A percentile compares a stretch with the other conserved stretches of the same genome.
These are phyloP conservation scores for Yponomeuta evonymella DNA, from an alignment of 2,888 invertebrate genomes.

Conservation along the genomic window DNA sequence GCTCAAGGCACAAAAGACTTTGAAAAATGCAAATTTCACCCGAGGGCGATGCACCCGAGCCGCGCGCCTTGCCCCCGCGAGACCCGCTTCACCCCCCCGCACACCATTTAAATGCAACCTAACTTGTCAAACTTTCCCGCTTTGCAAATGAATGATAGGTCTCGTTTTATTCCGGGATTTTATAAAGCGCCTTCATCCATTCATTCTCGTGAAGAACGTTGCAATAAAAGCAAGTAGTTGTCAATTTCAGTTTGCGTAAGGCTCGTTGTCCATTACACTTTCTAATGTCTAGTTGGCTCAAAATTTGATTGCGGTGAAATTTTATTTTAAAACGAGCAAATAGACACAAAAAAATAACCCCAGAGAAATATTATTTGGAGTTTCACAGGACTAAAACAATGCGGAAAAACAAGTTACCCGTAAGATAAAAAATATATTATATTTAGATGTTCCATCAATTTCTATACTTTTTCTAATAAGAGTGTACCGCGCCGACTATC, in stretches of 20 bases:
- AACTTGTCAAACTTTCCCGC: constrained; percentile 59
- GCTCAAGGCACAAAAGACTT: constrained; percentile 32
- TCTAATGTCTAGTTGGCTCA: no score
- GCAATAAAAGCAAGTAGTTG: background rate
- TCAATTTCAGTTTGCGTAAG: background rate
- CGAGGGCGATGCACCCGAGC: constrained; percentile 28
- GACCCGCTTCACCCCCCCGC: constrained; percentile 27
- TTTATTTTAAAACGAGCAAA: no score
- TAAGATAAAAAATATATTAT: no score
- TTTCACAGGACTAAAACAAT: no score
- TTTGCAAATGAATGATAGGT: constrained; percentile 53
- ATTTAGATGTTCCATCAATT: no score
- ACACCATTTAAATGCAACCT: constrained; percentile 60
- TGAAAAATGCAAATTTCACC: constrained; percentile 55
- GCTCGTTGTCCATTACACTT: no score
- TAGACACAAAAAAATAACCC: no score
- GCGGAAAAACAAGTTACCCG: no score
- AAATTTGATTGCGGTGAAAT: no score
- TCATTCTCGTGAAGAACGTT: constrained; percentile 5
- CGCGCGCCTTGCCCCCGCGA: background rate
- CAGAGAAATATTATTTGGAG: no score
- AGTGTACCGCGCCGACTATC: no score
- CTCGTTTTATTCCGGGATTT: constrained; percentile 24
- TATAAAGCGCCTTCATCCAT: constrained; percentile 12
- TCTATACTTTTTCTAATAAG: no score